Percentiles rank a stretch among this genome's conserved stretches.
Evolutionary conservation across 2,797 vertebrate genomes (phyloP).

Genomic region (Nyctibius grandis): DNA sequence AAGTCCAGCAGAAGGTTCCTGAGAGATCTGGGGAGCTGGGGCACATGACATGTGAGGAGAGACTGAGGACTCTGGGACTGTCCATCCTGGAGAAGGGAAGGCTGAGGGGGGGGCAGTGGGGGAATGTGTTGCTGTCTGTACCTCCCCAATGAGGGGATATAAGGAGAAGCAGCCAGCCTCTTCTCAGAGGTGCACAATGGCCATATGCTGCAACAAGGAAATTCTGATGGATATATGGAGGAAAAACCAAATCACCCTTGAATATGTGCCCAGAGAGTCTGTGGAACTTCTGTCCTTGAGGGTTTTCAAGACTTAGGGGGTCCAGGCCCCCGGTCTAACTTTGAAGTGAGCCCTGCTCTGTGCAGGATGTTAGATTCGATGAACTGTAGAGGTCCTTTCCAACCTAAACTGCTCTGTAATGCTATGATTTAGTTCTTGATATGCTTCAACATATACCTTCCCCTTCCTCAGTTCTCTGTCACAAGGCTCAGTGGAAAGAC

Average conservation of each 20-base stretch:
- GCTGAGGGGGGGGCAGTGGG: no score
- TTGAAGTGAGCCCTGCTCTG: not conserved
- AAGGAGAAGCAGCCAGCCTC: not conserved
- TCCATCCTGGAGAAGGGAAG: not conserved
- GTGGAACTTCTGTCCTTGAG: not conserved
- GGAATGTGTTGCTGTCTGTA: not conserved
- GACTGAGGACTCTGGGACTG: not conserved
- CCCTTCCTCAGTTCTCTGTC: not conserved
- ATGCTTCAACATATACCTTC: not conserved
- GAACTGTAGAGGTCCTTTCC: not conserved
- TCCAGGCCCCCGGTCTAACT: rapidly evolving
- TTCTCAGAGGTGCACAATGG: not conserved
- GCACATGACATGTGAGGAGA: not conserved
- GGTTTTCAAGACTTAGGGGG: not conserved
- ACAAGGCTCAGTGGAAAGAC: not conserved
- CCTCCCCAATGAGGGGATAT: rapidly evolving
- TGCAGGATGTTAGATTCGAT: not conserved
- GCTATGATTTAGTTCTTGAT: not conserved
- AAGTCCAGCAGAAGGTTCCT: not conserved
- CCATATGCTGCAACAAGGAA: not conserved
- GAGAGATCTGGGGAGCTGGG: not conserved
- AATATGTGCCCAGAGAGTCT: not conserved
- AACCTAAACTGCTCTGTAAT: not conserved
- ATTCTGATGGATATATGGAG: not conserved
- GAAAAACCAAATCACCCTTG: not conserved